Conservation (phyloP, 2,888 invertebrate genomes). For the Andrena trimmerana region DNA sequence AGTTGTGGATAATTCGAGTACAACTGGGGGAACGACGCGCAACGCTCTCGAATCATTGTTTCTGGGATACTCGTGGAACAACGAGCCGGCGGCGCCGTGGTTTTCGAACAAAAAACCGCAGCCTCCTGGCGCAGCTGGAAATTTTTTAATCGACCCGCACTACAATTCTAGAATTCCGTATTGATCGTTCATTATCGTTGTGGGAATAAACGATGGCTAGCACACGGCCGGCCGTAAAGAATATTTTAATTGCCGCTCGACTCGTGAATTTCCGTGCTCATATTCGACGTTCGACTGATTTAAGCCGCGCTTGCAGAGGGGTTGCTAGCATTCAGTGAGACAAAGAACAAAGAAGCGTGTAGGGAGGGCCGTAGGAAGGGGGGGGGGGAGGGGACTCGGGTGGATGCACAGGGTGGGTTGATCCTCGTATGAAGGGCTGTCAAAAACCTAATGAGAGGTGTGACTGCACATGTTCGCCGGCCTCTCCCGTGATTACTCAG, state of each 20-base stretch:
- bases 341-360: slow-evolving; percentile 81
- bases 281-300: slow-evolving; percentile 79
- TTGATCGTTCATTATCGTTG: slow-evolving; percentile 67
- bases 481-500: slow-evolving; percentile 79
- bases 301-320: slow-evolving; percentile 75
- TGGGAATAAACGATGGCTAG: slow-evolving; percentile 67
- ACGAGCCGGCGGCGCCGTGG: not conserved
- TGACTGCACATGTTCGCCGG: slow-evolving; percentile 84
- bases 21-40: not conserved
- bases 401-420: slow-evolving; percentile 82
- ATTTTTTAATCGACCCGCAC: slow-evolving; percentile 43
- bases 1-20: slow-evolving; percentile 17
- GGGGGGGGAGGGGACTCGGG: slow-evolving; percentile 73
- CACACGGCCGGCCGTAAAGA: slow-evolving; percentile 67
- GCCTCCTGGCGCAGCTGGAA: slow-evolving; percentile 43
- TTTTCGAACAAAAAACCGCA: not conserved
- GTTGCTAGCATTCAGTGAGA: slow-evolving; percentile 80
- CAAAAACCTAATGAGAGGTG: slow-evolving; percentile 85
- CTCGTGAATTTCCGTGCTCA: slow-evolving; percentile 75
- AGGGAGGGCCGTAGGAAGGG: slow-evolving; percentile 69
- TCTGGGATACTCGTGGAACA: not conserved
- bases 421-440: slow-evolving; percentile 85
- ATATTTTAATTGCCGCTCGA: slow-evolving; percentile 80
- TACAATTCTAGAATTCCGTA: slow-evolving; percentile 56
- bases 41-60: not conserved